These are phyloP conservation scores for Forbesichthys agassizii DNA, from an alignment of 2,113 vertebrate genomes.

Conservation along the genomic window DNA sequence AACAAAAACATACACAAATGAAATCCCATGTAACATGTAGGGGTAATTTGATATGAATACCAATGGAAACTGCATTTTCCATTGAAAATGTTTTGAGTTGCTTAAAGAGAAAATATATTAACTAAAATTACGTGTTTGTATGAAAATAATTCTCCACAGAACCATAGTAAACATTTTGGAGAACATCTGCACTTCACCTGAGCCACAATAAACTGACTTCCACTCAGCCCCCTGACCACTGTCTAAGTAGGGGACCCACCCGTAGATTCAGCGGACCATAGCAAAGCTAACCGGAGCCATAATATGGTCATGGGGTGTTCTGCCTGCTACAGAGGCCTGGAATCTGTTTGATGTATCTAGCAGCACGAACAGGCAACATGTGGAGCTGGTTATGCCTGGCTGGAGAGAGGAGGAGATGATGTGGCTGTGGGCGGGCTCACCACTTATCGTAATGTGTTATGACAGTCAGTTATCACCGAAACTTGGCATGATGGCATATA, in stretches of 20 bases:
- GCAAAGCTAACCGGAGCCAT: constrained; percentile 17
- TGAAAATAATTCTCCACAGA: too few species aligned
- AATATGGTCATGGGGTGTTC: constrained; percentile 16
- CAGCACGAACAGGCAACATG: constrained; percentile 16
- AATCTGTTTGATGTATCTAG: constrained; percentile 41
- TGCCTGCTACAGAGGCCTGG: constrained; percentile 19
- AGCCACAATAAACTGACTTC: background rate
- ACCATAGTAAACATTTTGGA: too few species aligned
- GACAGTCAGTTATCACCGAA: constrained; percentile 21
- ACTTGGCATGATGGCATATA: constrained; percentile 1
- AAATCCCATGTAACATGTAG: too few species aligned
- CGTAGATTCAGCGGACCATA: constrained; percentile 18
- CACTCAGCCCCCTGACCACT: background rate
- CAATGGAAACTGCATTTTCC: too few species aligned
- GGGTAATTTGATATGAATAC: too few species aligned
- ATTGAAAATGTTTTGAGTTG: too few species aligned
- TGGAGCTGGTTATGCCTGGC: constrained; percentile 40
- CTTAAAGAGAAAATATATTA: too few species aligned
- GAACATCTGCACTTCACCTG: background rate
- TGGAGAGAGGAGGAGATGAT: background rate
- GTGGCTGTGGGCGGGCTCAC: background rate
- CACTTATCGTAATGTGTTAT: constrained; percentile 6
- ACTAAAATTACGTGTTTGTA: too few species aligned
- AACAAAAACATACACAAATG: too few species aligned
- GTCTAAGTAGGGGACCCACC: background rate